Base-by-base conservation (phyloP, 2,888 invertebrate genomes). In the Eurytoma adleriae region DNA sequence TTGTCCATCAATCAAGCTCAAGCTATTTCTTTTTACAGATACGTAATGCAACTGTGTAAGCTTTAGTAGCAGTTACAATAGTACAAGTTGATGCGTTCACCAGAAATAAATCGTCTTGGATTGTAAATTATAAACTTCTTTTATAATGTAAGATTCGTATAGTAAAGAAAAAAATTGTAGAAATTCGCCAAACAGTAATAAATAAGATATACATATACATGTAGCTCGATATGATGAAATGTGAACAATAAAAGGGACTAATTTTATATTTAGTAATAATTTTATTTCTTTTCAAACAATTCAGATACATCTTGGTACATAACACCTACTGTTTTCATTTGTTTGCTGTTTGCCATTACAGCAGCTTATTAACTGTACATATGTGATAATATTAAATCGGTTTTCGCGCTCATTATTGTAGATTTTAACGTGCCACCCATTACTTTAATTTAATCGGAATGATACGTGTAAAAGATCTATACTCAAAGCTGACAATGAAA, bases 271-370 rank as follows among this genome's bases (percentile, higher is more conserved):
- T 88, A 85, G 86, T 87, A 88, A 88, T 87, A 87, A 86, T 89
- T 88, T 88, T 87, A 81, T 81, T 78, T 84, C 81, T 88, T 87
- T 87, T 89, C 86, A 86, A 88, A 88, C 86, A 84, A 85, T 85
- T 88, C 82, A 87, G 87, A 86, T 89, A 90, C 89, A 90, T 87
- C 87, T 83, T 87, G 87, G 85, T 88, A 89, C 86, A 87, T 87
- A 88, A 88, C 85, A 88, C 84, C 86, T 86, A 87, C 83, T 84
- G 81, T 79, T 83, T 81, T 79, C 72, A 82, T 78, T 80, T 77
- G 54, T 67, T 59, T 54, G 73, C 10, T 70, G 62, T 73, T 74
- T 64, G 24, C 73, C 78, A 68, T 69, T 83, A 82, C 81, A 76
- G 75, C 70, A 78, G 80, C 83, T 85, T 85, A 83, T 85, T 84